Conservation (phyloP, 2,888 invertebrate genomes). For the Sclerodermus sp. region DNA sequence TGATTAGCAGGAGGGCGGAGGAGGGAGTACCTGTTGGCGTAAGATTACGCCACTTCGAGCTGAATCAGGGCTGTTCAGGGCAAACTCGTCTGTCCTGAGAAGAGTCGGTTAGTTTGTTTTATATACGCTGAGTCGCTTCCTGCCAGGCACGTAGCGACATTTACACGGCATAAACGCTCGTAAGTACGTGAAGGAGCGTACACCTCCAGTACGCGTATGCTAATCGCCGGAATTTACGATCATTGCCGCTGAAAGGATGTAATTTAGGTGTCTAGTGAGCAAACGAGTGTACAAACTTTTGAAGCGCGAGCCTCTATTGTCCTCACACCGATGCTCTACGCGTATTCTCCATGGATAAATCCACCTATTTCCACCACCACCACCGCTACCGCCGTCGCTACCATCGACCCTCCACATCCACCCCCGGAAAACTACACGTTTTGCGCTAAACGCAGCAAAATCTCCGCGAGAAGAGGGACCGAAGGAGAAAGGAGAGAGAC, state of each 20-base stretch:
- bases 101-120: constrained; percentile 51
- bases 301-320: no score
- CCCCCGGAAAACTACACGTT: no score
- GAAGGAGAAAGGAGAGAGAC: not conserved
- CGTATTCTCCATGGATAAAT: no score
- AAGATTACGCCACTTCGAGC: constrained; percentile 43
- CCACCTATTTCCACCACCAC: no score
- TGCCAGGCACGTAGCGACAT: constrained; percentile 51
- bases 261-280: not conserved
- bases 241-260: constrained; percentile 15
- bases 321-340: no score
- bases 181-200: constrained; percentile 34
- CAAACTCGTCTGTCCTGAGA: constrained; percentile 45
- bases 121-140: constrained; percentile 54
- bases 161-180: constrained; percentile 43
- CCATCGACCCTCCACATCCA: no score
- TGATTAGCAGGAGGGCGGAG: not conserved
- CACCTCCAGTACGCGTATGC: constrained; percentile 14
- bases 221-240: constrained; percentile 19
- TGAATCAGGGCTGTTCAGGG: constrained; percentile 40
- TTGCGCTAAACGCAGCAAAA: no score
- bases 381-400: no score
- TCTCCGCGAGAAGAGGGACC: not conserved
- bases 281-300: not conserved
- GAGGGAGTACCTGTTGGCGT: constrained; percentile 35